Percentiles rank a stretch among this genome's conserved stretches.
These are phyloP conservation scores for Melieria omissa DNA, from an alignment of 2,888 invertebrate species.

Conservation along the genomic window DNA sequence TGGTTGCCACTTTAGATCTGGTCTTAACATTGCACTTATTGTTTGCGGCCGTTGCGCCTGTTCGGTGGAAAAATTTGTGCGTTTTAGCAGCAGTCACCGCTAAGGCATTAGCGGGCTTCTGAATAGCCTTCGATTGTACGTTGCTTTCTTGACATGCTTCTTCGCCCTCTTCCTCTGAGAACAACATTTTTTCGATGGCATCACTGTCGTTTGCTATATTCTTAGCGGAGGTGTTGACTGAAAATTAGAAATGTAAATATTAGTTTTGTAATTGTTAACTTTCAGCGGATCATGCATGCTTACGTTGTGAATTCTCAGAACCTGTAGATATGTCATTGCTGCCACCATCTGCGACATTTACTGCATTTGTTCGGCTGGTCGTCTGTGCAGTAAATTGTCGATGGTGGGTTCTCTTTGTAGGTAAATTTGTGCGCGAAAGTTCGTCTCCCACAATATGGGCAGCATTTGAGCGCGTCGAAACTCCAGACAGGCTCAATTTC, in stretches of 20 bases:
- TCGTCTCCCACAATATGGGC: background rate
- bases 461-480: background rate
- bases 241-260: background rate
- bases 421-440: background rate
- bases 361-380: no score
- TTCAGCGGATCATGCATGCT: background rate
- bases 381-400: no score
- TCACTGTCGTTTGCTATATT: background rate
- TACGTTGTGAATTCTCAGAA: background rate
- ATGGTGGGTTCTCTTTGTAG: background rate
- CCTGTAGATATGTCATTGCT: background rate
- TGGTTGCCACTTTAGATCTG: background rate
- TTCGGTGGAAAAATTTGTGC: conserved; percentile 44
- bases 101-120: background rate
- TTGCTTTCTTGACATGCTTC: background rate
- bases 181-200: conserved; percentile 16
- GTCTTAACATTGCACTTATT: background rate
- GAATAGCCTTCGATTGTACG: background rate
- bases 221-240: background rate
- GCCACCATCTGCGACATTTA: no score
- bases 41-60: background rate
- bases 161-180: background rate
- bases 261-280: background rate
- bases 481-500: background rate
- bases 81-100: background rate